Evolutionary conservation across 92 coral and sea anemone species (phyloP), one percentile per base, ranked within the genome.

Genomic region (Isaurus tuberculatus): DNA sequence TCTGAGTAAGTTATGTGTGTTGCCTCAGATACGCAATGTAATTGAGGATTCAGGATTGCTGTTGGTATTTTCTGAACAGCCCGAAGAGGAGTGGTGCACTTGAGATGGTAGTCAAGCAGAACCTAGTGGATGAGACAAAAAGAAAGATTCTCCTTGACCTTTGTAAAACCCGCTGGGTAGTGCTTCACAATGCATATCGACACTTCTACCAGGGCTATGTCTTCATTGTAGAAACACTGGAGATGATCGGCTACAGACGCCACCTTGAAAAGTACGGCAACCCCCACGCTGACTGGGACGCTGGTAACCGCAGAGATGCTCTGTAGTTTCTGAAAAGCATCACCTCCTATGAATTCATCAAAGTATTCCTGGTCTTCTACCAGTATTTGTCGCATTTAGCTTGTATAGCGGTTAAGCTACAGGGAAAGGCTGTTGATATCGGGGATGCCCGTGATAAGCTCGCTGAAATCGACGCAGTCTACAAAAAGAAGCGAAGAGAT

Each of bases 51-150:
- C n/a, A n/a, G n/a, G n/a, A n/a, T n/a, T n/a, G n/a, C n/a, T n/a
- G n/a, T n/a, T 40, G 61, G n/a, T 63, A 64, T 33, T 80, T 65
- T 20, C 73, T 64, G 16, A 37, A 80, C 31, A 65, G 73, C 36
- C 85, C 85, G 19, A 82, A 83, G 74, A 74, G 89, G 79, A 86
- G 75, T 78, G 75, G 66, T 40, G 75, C 40, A 7, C 72, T 75
- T 37, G 77, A 75, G 26, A 17, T 69, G 20, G 72, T 79, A 5
- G 72, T 79, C 23, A 58, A 17, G 26, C 14, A 77, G 28, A 68
- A 33, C 26, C 19, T 75, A 14, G 34, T n/a, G 30, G 48, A 58
- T 63, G 77, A 40, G 20, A 25, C 73, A 15, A 57, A 69, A 48
- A 64, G 85, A 69, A 79, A 79, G 79, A 82, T 83, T 73, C 66